A percentile compares a stretch with the other conserved stretches of the same genome.
phyloP scores from a whole-genome alignment of 1,140 invertebrate genomes.

The Ceratitis capitata region DNA sequence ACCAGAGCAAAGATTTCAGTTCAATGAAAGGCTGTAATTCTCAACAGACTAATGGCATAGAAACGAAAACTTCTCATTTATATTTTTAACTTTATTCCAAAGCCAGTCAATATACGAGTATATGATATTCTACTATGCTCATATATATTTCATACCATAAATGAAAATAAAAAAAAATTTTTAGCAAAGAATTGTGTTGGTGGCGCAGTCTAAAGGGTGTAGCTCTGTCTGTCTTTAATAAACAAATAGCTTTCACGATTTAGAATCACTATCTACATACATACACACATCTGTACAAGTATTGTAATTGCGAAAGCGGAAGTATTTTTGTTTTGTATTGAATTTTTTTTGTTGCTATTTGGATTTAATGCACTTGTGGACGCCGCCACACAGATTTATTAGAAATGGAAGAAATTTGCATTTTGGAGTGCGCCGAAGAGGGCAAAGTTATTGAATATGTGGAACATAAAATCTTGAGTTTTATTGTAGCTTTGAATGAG shows the following conservation, averaged over 20 bases:
- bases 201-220: background rate
- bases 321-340: background rate
- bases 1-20: background rate
- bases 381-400: background rate
- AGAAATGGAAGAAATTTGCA: background rate
- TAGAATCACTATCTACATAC: background rate
- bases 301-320: slow-evolving; percentile 20
- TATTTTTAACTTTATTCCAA: too few relatives aligned
- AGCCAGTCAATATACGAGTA: too few relatives aligned
- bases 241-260: slow-evolving; percentile 4
- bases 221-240: background rate
- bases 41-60: too few relatives aligned
- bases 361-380: background rate
- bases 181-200: too few relatives aligned
- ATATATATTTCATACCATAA: background rate
- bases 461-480: slow-evolving; percentile 14
- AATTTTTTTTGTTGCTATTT: slow-evolving; percentile 17
- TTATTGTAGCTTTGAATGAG: background rate
- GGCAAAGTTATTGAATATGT: background rate
- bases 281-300: too few relatives aligned
- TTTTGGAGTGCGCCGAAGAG: background rate
- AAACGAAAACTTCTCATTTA: too few relatives aligned
- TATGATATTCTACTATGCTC: background rate
- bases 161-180: background rate
- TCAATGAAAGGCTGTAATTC: background rate